Conservation (phyloP, 2,888 invertebrate species). For the Erebia ligea region DNA sequence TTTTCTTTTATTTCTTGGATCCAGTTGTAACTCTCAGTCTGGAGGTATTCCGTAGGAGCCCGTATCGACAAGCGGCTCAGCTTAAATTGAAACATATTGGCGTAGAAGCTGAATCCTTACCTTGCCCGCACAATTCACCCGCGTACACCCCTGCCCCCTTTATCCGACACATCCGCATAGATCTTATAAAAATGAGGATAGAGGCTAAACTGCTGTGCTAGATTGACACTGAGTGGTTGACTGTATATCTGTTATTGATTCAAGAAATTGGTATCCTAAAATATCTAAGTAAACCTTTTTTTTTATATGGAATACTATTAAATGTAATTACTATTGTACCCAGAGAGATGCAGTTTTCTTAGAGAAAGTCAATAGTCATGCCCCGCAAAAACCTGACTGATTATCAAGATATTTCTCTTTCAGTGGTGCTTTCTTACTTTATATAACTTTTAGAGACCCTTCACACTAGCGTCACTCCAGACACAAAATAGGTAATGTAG, state of each 20-base stretch:
- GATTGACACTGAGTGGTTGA: neutral
- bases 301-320: neutral
- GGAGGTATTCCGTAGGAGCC: slow-evolving; percentile 66
- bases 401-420: too few relatives aligned
- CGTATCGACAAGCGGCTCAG: slow-evolving; percentile 79
- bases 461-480: too few relatives aligned
- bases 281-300: neutral
- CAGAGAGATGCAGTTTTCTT: neutral
- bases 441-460: slow-evolving; percentile 55
- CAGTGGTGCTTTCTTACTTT: too few relatives aligned
- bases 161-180: neutral
- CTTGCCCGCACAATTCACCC: slow-evolving; percentile 50
- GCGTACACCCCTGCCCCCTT: neutral
- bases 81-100: slow-evolving; percentile 81
- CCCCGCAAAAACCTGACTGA: neutral
- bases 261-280: slow-evolving; percentile 6
- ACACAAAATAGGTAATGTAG: too few relatives aligned
- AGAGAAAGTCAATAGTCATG: neutral
- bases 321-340: slow-evolving; percentile 1
- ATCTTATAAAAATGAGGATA: neutral
- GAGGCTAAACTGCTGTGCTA: neutral
- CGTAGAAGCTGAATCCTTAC: slow-evolving; percentile 65
- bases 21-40: slow-evolving; percentile 56
- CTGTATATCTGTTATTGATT: slow-evolving; percentile 19
- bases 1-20: slow-evolving; percentile 62